Evolutionary conservation across 2,797 vertebrate species (phyloP).

Genomic region (Pterois miles): DNA sequence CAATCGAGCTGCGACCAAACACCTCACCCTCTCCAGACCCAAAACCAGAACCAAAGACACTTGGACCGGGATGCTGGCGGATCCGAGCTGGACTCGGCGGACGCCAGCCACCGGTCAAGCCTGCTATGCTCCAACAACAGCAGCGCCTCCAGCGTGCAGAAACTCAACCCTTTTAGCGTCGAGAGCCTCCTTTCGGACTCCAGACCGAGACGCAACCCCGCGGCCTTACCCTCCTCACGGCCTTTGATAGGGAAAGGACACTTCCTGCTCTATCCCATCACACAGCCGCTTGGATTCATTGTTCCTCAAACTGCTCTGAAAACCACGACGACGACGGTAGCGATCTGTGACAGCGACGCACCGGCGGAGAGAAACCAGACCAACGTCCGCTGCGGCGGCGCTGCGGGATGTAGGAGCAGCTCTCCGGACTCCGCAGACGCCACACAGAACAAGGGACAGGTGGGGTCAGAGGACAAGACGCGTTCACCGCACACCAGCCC

Average conservation of each 20-base stretch:
- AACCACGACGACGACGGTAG: constrained; percentile 58
- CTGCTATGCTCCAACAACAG: not conserved
- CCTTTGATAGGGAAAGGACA: constrained; percentile 95
- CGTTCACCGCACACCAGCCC: constrained; percentile 78
- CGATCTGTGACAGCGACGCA: constrained; percentile 66
- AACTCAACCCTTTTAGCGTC: constrained; percentile 96
- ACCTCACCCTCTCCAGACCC: constrained; percentile 69
- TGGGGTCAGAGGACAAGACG: constrained; percentile 65
- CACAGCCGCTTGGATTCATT: constrained; percentile 96
- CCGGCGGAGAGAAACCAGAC: constrained; percentile 45
- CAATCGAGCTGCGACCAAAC: constrained; percentile 84
- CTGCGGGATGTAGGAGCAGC: constrained; percentile 71
- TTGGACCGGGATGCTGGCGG: constrained; percentile 82
- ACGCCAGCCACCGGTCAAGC: too few relatives aligned
- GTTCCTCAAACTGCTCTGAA: constrained; percentile 94
- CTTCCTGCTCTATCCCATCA: constrained; percentile 96
- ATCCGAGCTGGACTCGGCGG: constrained; percentile 86
- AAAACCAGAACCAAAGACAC: constrained; percentile 87
- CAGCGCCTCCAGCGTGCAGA: constrained; percentile 82
- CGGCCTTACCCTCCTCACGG: constrained; percentile 88
- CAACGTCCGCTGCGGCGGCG: constrained; percentile 38
- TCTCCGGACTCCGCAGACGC: constrained; percentile 67
- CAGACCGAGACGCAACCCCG: constrained; percentile 90
- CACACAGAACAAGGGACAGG: constrained; percentile 51
- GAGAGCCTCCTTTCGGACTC: constrained; percentile 96